Base-by-base conservation (phyloP, 2,797 vertebrate genomes). In the Cyclopterus lumpus region DNA sequence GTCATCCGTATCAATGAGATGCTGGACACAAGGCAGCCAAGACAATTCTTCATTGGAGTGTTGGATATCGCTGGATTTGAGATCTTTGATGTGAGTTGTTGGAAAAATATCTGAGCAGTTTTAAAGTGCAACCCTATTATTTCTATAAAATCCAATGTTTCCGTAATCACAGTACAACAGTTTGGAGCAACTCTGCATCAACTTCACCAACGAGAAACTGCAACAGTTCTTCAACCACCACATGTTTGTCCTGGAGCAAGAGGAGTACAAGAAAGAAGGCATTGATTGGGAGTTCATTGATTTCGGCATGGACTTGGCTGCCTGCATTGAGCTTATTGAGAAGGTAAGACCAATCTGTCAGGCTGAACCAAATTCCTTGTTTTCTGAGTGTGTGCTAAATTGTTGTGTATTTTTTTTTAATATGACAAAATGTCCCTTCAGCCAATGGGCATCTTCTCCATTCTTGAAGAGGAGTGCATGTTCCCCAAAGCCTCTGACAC, bases 391-490 rank as follows among this genome's bases (percentile, higher is more conserved):
- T 9, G 3, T 18, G 15, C n/a, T 15, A 28, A 60, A 38, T 30
- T 65, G 10, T 51, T 15, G 5, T n/a, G n/a, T n/a, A n/a, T n/a
- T 36, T 65, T 2, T 59, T 49, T 26, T n/a, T 12, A 32, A 61
- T 42, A 9, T 65, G 10, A 38, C 1, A 57, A 6, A 20, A 58
- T 58, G 12, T 36, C 14, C 4, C 10, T 57, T 53, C 74, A 95
- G 95, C 94, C 94, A 51, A 59, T 93, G 91, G 92, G 90, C 38
- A 93, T 91, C 84, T 91, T 93, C 81, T 92, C 93, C 87, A 93
- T 93, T 84, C 95, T 97, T 89, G 96, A 97, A 91, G 96, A 97
- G 92, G 96, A 97, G 92, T 97, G 96, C 83, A 97, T 97, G 96
- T 97, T 96, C 93, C 96, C 95, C 80, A 96, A 96, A 91, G 94